A percentile compares a stretch with the other conserved stretches of the same genome.
These are phyloP conservation scores for Fulica atra DNA, from an alignment of 2,113 vertebrate genomes.

Conservation along the genomic window DNA sequence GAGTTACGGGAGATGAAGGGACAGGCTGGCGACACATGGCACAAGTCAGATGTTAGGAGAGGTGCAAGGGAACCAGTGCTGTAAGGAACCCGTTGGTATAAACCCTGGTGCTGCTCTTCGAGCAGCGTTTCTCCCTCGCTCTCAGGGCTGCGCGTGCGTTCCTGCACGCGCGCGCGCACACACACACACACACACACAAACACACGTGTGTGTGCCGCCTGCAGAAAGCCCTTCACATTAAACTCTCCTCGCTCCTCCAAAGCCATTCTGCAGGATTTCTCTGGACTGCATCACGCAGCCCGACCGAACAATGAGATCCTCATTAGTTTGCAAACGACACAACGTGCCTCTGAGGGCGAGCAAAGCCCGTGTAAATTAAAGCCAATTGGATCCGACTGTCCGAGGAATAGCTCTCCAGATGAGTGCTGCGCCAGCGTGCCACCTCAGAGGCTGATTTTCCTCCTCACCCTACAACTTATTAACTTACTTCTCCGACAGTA, in stretches of 20 bases:
- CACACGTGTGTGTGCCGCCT: background rate
- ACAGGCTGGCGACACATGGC: background rate
- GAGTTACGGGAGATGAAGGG: rapidly evolving
- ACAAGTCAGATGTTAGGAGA: background rate
- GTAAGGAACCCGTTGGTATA: background rate
- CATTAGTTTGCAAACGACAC: background rate
- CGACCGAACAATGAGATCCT: background rate
- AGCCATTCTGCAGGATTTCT: background rate
- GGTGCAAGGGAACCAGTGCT: background rate
- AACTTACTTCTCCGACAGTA: background rate
- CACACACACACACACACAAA: too few relatives aligned
- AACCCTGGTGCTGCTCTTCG: background rate
- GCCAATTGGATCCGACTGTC: background rate
- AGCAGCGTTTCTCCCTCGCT: background rate
- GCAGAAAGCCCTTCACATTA: background rate
- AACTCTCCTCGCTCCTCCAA: background rate
- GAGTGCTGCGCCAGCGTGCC: background rate
- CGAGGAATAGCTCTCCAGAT: background rate
- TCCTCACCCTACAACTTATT: background rate
- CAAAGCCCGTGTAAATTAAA: background rate
- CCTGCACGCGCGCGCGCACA: too few relatives aligned
- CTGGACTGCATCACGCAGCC: background rate
- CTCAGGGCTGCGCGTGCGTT: background rate
- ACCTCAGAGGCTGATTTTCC: background rate
- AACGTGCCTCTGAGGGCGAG: background rate